Evolutionary conservation across 1,140 invertebrate genomes (phyloP), one percentile per base, ranked within the genome.

Genomic region (Aphidius ervi): DNA sequence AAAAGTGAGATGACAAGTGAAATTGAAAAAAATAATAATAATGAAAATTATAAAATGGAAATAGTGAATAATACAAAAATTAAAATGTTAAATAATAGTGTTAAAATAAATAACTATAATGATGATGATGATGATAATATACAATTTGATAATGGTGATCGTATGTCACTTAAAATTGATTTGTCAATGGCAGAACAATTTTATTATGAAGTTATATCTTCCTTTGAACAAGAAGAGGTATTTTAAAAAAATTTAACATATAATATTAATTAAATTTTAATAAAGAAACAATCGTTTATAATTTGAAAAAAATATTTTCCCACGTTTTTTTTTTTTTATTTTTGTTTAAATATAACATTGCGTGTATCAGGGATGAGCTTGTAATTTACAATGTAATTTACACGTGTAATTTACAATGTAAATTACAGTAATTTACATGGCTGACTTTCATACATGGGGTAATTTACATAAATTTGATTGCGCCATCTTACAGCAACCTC

Each of bases 141-240:
- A 5, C 59, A 20, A 43, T 65, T 63, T 43, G 66, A 74, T 23
- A 59, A 69, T 43, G 63, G 47, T 10, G 74, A 76, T 65, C 63
- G 68, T 20, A 65, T 66, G 10, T 75, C 74, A 8, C 64, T 76
- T 47, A 77, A 76, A 68, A 73, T 76, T 65, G 71, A 79, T 68
- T 71, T 79, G 9, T 80, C 77, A 46, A 75, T 76, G 73, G 74
- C 72, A 23, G 78, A 80, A 61, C 68, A 78, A 59, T 75, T 80
- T 69, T 80, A 79, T 71, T 78, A 78, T 66, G 78, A 80, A 67
- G 72, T 80, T 65, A 77, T 80, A 58, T 79, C 77, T 58, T 77
- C 74, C 52, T 79, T 77, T 61, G 74, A 74, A 58, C 72, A 73
- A 59, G 75, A 76, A 57, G 73, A 78, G 75, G 75, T 74, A 71